Percentiles rank a stretch among this genome's conserved stretches.
Conservation (phyloP, 1,140 invertebrate species). For the Archivesica marissinica region DNA sequence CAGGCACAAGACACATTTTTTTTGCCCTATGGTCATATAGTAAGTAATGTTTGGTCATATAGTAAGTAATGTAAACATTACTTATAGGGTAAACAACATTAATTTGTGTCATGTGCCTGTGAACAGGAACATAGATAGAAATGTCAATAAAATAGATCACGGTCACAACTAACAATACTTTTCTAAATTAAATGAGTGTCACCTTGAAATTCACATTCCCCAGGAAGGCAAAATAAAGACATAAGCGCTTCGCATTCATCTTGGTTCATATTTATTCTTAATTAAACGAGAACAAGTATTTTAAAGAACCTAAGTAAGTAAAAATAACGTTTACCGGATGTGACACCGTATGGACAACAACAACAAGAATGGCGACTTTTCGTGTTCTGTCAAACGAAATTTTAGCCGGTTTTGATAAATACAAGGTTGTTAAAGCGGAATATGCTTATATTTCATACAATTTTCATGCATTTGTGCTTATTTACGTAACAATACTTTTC, state of each 20-base stretch:
- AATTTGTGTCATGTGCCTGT: too few species aligned
- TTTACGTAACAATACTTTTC: not conserved
- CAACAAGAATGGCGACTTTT: conserved; percentile 71
- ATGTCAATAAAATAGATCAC: too few species aligned
- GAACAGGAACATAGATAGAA: too few species aligned
- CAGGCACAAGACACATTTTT: too few species aligned
- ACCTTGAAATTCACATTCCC: conserved; percentile 49
- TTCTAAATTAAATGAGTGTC: not conserved
- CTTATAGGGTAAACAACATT: too few species aligned
- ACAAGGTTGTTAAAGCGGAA: conserved; percentile 88
- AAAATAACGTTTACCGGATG: conserved; percentile 50
- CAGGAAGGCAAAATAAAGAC: conserved; percentile 40
- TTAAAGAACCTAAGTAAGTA: too few species aligned
- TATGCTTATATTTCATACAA: not conserved
- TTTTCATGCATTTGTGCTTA: not conserved
- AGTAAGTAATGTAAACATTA: too few species aligned
- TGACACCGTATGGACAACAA: conserved; percentile 40
- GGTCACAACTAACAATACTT: too few species aligned
- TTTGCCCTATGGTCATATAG: too few species aligned
- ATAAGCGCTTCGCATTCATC: conserved; percentile 39
- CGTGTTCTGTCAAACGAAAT: conserved; percentile 91
- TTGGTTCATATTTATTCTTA: not conserved
- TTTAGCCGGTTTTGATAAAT: conserved; percentile 95
- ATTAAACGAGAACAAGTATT: not conserved
- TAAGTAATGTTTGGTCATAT: too few species aligned